Base-by-base conservation (phyloP, 2,888 invertebrate species). In the Drosophila algonquin region DNA sequence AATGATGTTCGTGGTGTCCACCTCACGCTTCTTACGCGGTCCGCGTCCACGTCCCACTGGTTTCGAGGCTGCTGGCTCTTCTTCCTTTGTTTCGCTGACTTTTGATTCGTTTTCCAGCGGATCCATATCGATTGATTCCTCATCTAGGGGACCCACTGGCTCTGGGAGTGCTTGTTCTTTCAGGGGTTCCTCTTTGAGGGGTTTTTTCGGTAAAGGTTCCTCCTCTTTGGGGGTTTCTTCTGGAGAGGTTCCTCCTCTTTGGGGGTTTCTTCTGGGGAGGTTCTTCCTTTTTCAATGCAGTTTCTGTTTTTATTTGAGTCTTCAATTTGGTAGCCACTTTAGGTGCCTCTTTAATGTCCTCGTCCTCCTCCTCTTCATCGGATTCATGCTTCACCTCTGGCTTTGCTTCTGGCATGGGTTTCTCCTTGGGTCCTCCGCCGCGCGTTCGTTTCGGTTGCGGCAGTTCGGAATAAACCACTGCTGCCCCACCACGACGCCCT, bases 1-100 rank as follows among this genome's bases (percentile, higher is more conserved):
- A 24, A 91, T 89, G n/a, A 91, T 91, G 62, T 91, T 92, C 12
- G 89, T 92, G 3, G 90, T 81, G 60, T 92, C 92, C 14, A 92
- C 91, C 16, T 91, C 92, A 0, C 90, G 90, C 45, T 88, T 84
- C 30, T 91, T 91, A 0, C 91, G 90, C 7, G 78, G 62, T 2
- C 88, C 89, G 3, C 89, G 87, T 0, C 87, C 89, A 16, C 88
- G 88, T 1, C 79, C 79, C 8, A 71, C 73, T 1, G 40, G 40
- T 2, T 14, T n/a, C 2, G 30, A 0, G 2, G 30, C 8, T 30
- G 40, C 40, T 2, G 40, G 40, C 40, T n/a, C 14, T n/a, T n/a
- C 40, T 7, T 14, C 40, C 40, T 40, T 40, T 7, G n/a, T n/a
- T n/a, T 14, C 40, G 40, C 14, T n/a, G n/a, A 40, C 2, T 40